Percentiles rank a stretch among this genome's conserved stretches.
Conservation (phyloP, 1,140 invertebrate genomes). For the Aphelenchoides fujianensis region DNA sequence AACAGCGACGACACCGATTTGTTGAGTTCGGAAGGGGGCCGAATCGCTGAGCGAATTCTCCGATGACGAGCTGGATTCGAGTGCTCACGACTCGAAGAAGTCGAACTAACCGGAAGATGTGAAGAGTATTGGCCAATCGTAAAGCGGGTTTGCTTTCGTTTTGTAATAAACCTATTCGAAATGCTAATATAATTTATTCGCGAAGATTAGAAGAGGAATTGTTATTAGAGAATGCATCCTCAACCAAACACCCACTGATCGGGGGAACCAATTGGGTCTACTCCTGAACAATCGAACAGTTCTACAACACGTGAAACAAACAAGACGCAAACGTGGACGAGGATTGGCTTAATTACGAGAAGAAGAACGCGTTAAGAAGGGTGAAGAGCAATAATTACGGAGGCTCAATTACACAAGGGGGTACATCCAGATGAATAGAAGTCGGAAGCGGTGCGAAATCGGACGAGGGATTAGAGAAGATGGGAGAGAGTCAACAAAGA, state of each 20-base stretch:
- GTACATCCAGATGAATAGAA: background rate
- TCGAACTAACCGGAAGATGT: background rate
- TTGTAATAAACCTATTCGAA: background rate
- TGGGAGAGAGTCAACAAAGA: background rate
- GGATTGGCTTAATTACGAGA: too few species aligned
- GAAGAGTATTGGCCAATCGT: too few species aligned
- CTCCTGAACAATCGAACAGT: too few species aligned
- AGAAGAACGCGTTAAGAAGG: too few species aligned
- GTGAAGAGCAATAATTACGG: background rate
- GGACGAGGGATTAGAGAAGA: background rate
- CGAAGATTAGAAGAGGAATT: background rate
- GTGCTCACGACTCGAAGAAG: background rate
- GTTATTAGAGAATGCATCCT: background rate
- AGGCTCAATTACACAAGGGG: too few species aligned
- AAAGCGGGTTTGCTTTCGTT: too few species aligned
- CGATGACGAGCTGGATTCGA: slow-evolving; percentile 12
- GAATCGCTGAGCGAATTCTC: slow-evolving; percentile 8
- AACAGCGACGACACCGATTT: slow-evolving; percentile 20
- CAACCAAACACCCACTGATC: background rate
- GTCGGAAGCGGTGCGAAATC: too few species aligned
- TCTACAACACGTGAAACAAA: too few species aligned
- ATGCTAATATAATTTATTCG: background rate
- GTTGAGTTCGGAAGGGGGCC: slow-evolving; percentile 13
- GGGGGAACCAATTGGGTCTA: background rate
- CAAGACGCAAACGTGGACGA: too few species aligned